A percentile compares a stretch with the other conserved stretches of the same genome.
These are phyloP conservation scores for Dugesia japonica DNA, from an alignment of 2,888 invertebrate genomes.

Conservation along the genomic window DNA sequence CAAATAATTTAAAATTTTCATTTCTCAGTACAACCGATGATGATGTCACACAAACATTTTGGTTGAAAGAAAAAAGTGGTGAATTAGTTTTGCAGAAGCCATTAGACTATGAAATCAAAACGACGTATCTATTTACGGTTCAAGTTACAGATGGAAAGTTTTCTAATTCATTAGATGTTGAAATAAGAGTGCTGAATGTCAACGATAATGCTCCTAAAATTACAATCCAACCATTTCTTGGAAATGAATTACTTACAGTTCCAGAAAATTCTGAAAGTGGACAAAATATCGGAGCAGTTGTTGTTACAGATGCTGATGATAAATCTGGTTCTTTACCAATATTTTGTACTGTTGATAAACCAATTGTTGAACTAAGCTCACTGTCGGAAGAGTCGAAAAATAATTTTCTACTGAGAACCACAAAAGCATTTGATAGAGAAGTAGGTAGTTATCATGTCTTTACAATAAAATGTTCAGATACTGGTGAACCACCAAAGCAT, in stretches of 20 bases:
- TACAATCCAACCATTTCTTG: conserved; percentile 27
- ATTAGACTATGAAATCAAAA: conserved; percentile 28
- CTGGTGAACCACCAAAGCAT: conserved; percentile 22
- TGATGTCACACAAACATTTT: conserved; percentile 15
- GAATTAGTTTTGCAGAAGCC: conserved; percentile 15
- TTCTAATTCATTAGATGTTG: background rate
- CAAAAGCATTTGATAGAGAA: conserved; percentile 32
- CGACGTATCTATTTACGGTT: conserved; percentile 29
- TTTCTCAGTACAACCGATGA: conserved; percentile 21
- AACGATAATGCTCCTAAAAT: conserved; percentile 35
- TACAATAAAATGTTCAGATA: conserved; percentile 29
- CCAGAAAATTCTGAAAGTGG: conserved; percentile 24
- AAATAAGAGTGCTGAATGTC: conserved; percentile 28
- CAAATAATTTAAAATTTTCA: background rate
- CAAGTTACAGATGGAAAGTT: conserved; percentile 32
- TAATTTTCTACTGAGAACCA: conserved; percentile 29
- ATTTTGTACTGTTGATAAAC: conserved; percentile 20
- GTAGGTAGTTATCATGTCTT: conserved; percentile 1
- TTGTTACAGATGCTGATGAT: conserved; percentile 34
- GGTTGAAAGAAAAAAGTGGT: background rate
- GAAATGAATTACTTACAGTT: conserved; percentile 8
- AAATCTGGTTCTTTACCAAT: conserved; percentile 28
- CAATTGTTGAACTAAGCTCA: conserved; percentile 29
- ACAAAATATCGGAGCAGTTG: conserved; percentile 30
- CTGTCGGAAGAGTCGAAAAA: conserved; percentile 30